Evolutionary conservation across 2,797 vertebrate species (phyloP).

Genomic region (Eidolon dupreanum): DNA sequence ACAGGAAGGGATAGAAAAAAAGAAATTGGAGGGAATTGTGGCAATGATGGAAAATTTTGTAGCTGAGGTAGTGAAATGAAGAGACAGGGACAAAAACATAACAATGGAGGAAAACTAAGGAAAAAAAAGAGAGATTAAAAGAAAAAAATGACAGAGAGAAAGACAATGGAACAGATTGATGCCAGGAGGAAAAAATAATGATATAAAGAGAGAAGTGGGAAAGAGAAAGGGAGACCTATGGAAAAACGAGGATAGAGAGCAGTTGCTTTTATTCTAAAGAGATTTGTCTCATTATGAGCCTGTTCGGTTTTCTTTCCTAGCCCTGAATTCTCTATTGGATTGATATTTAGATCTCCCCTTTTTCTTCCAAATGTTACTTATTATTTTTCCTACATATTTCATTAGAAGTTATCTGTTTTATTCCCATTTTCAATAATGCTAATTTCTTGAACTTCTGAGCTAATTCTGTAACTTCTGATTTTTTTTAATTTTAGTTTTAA

Average conservation of each 20-base stretch:
- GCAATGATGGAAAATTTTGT: not conserved
- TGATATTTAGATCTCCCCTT: not conserved
- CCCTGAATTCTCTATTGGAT: not conserved
- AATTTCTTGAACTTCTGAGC: not conserved
- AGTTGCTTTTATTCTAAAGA: not conserved
- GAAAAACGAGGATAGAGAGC: too few species aligned
- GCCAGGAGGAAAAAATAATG: not conserved
- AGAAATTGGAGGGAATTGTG: not conserved
- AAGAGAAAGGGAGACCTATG: not conserved
- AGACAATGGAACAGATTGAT: not conserved
- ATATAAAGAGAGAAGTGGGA: not conserved
- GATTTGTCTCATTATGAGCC: not conserved
- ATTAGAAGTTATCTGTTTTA: not conserved
- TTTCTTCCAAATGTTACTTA: not conserved
- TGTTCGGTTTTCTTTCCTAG: not conserved
- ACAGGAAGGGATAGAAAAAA: not conserved
- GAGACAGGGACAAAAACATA: not conserved
- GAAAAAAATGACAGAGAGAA: not conserved
- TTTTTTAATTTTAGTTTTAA: not conserved
- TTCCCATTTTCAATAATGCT: not conserved
- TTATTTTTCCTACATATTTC: not conserved
- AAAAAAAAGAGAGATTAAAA: not conserved
- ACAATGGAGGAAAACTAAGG: not conserved
- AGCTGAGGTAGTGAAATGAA: not conserved
- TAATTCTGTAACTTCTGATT: not conserved